Base-by-base conservation (phyloP, 2,113 vertebrate species). In the Cryptotis parvus region DNA sequence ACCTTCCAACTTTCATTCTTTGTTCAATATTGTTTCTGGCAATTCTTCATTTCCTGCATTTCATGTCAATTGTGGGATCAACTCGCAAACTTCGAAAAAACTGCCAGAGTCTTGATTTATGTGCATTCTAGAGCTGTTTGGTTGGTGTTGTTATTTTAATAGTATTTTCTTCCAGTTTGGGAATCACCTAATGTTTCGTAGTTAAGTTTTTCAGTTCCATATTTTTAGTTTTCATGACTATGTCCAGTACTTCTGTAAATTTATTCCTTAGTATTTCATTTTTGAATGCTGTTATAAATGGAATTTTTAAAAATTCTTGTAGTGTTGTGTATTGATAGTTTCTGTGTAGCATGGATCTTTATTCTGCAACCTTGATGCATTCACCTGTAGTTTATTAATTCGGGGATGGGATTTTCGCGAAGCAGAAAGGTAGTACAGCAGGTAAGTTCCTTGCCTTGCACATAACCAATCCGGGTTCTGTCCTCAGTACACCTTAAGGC, bases 251-350 rank as follows among this genome's bases (percentile, higher is more conserved):
- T 84, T 81, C 90, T 43, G 49, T 41, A 88, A 49, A 49, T 18
- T 76, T 80, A 45, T 55, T 55, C n/a, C 12, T 58, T 37, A 72
- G 9, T 58, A 31, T 72, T 77, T 90, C 82, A 61, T 87, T 90
- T 85, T 91, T 66, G 29, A 9, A 72, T 31, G 35, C 37, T 61
- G 26, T 90, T 92, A 12, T 61, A 68, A 82, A 31, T 87, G 76
- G 43, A 74, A 84, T 84, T 82, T 52, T 83, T 90, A 68, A 69
- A 39, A 82, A 88, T 55, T 85, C 81, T 77, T 73, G 20, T 39
- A 33, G 6, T 68, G 31, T 37, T 88, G n/a, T n/a, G n/a, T 35
- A 43, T 41, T 63, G 31, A 81, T 63, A 72, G 69, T 27, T 84
- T 33, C 27, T 52, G 31, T 73, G 4, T 45, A 12, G 68, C 77